Evolutionary conservation across 2,797 vertebrate genomes (phyloP), one percentile per base, ranked within the genome.

Genomic region (Chrysocyon brachyurus): DNA sequence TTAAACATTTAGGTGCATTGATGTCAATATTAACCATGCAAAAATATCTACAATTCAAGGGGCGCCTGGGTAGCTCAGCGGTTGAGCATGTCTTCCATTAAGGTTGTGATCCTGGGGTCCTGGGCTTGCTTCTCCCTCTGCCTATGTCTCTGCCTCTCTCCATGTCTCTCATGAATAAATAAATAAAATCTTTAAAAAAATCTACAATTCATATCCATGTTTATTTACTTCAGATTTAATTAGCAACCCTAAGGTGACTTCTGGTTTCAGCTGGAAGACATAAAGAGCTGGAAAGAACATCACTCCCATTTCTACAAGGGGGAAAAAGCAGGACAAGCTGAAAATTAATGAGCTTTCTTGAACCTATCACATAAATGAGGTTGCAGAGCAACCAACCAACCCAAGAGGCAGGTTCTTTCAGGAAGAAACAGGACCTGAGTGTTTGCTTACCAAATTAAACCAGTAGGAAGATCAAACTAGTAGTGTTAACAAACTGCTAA

Each of bases 171-270:
- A 46, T 46, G 40, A 46, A 46, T 46, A 46, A 46, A 46, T 1
- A 46, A 46, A 46, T 46, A 1, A 46, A 46, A 46, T 46, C 40
- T 46, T 8, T 8, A 46, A 57, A 56, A 77, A 95, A 26, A 22
- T 17, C 72, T 36, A 24, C 28, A 81, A 68, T 21, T 83, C 40
- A 17, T 70, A 70, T 15, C 8, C 22, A 33, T 33, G 54, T 64
- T 88, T 86, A 68, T 91, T 73, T 93, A 81, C 63, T 78, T 93
- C 57, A 86, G 31, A 66, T 49, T 70, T 68, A 49, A 33, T 82
- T 70, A 82, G 56, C 36, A 64, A 64, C 24, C 2, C 26, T 77
- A 52, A 31, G 7, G 46, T 79, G 33, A 75, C 52, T 90, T 93
- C 63, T 8, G 31, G 33, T 82, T 56, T 95, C 56, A 73, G 11